Percentiles rank a stretch among this genome's conserved stretches.
Evolutionary conservation across 2,888 invertebrate species (phyloP).

Genomic region (Cryptus viduatorius): DNA sequence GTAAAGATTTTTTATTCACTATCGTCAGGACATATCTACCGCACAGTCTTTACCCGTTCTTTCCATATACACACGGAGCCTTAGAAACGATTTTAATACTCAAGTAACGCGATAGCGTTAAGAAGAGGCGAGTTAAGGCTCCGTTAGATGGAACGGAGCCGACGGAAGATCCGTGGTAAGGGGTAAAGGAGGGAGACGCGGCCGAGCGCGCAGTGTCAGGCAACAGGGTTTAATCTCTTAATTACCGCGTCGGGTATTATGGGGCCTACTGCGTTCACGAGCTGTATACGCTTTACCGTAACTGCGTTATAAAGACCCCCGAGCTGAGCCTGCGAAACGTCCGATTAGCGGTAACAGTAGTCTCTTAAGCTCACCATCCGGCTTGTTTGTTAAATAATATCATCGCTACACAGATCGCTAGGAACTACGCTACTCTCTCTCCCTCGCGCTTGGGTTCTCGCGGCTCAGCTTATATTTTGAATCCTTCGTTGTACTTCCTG

Average conservation of each 20-base stretch:
- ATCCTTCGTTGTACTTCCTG: slow-evolving; percentile 8
- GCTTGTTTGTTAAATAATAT: slow-evolving; percentile 84
- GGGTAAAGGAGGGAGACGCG: slow-evolving; percentile 7
- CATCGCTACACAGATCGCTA: slow-evolving; percentile 73
- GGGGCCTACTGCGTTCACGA: slow-evolving; percentile 52
- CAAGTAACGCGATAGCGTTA: slow-evolving; percentile 75
- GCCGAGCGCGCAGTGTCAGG: slow-evolving; percentile 73
- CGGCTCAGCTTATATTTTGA: slow-evolving; percentile 10
- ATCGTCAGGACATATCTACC: neutral
- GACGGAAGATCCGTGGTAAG: slow-evolving; percentile 6
- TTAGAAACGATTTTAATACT: slow-evolving; percentile 61
- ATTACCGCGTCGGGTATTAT: slow-evolving; percentile 76
- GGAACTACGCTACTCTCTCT: neutral
- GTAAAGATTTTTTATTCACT: neutral
- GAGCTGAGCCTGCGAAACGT: slow-evolving; percentile 73
- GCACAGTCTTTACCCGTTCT: neutral
- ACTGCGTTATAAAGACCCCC: slow-evolving; percentile 38
- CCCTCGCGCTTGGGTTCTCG: neutral
- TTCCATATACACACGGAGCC: slow-evolving; percentile 33
- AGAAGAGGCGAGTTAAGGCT: slow-evolving; percentile 57
- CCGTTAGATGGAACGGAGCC: slow-evolving; percentile 4
- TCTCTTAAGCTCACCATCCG: slow-evolving; percentile 82
- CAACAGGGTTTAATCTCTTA: slow-evolving; percentile 83
- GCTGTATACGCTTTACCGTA: slow-evolving; percentile 15
- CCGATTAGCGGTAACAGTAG: slow-evolving; percentile 81